Evolutionary conservation across 2,113 vertebrate genomes (phyloP).

Genomic region (Protomyctophum bolini): DNA sequence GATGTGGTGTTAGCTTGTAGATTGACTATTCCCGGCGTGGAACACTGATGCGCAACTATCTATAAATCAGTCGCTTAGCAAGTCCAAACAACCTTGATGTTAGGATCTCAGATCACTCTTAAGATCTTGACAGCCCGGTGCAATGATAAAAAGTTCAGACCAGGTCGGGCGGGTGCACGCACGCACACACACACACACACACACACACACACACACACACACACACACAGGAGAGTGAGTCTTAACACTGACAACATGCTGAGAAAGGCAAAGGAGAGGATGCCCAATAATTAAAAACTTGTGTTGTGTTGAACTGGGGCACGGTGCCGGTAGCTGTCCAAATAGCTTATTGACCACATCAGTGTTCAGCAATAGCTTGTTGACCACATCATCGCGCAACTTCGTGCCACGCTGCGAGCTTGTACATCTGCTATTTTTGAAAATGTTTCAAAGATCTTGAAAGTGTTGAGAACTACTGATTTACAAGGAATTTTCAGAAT

Average conservation of each 20-base stretch:
- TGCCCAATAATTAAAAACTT: slow-evolving; percentile 39
- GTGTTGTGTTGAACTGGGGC: slow-evolving; percentile 17
- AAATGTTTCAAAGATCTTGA: too few species aligned
- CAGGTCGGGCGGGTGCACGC: slow-evolving; percentile 37
- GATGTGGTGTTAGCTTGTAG: too few species aligned
- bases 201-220: slow-evolving; percentile 16
- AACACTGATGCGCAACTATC: too few species aligned
- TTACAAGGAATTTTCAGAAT: too few species aligned
- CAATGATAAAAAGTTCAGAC: slow-evolving; percentile 41
- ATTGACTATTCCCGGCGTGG: too few species aligned
- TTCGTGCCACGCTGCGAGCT: too few species aligned
- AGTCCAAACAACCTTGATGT: slow-evolving; percentile 30
- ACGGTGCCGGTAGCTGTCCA: neutral
- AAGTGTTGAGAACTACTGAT: too few species aligned
- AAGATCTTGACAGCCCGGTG: slow-evolving; percentile 30
- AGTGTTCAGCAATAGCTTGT: too few species aligned
- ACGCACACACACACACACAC: slow-evolving; percentile 19
- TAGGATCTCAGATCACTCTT: slow-evolving; percentile 41
- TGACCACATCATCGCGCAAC: too few species aligned
- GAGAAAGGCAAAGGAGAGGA: neutral
- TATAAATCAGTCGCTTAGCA: too few species aligned
- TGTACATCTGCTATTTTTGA: too few species aligned
- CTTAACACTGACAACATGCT: slow-evolving; percentile 17
- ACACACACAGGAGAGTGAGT: slow-evolving; percentile 25
- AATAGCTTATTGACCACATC: too few species aligned